Base-by-base conservation (phyloP, 2,113 vertebrate genomes). In the Malurus melanocephalus region DNA sequence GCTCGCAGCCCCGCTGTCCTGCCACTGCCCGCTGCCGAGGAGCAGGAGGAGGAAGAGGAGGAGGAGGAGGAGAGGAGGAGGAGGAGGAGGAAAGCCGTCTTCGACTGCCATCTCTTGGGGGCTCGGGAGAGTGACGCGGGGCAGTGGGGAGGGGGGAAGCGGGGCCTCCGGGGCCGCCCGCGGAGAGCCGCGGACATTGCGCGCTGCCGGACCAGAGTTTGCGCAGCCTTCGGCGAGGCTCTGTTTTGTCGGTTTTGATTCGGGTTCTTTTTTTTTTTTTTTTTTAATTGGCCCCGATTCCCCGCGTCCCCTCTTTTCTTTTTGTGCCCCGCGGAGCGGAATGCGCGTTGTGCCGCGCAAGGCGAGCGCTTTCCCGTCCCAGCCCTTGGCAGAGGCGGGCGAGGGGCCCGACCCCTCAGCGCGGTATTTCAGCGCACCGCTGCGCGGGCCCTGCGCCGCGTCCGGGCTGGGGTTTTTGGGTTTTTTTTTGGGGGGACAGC, bases 41-140 rank as follows among this genome's bases (percentile, higher is more conserved):
- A 35, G 35, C 8, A 35, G 35, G 35, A 35, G 35, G 35, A 35
- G 9, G 35, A 35, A 10, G 35, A 35, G 35, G 35, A 35, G 35
- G 35, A 35, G 35, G 35, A 35, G 35, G 35, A 35, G 35, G 9
- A 10, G 35, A 35, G 11, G 24, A 23, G 9, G 45, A 87, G 8
- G 90, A 88, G 92, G 93, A 89, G 88, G 88, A 88, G 89, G 95
- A 97, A 96, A 87, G 81, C 60, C 97, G 93, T 96, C 97, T 98
- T 98, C 98, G 98, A 98, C 98, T 98, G 98, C 98, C 98, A 98
- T 98, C 99, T 99, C 98, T 99, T 98, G 99, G 99, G 98, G 97
- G 97, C 96, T 97, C 96, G 93, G 96, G 96, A 97, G 98, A 99
- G 74, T 83, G 90, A 77, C 40, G 64, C 78, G 48, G 68, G 57